Evolutionary conservation across 2,113 vertebrate species (phyloP), one percentile per base, ranked within the genome.

Genomic region (Camelus bactrianus): DNA sequence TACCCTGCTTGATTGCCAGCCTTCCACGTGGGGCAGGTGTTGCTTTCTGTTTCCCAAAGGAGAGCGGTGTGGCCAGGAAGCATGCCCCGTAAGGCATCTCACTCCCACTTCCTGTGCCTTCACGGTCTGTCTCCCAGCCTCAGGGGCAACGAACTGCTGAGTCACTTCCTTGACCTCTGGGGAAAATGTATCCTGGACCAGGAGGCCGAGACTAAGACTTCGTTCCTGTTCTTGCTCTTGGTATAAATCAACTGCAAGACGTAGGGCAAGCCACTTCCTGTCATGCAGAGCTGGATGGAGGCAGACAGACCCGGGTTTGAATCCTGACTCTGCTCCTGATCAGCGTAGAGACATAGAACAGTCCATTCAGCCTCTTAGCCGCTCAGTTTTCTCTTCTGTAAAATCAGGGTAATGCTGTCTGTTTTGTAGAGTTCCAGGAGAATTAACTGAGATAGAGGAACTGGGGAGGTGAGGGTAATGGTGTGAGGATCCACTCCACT

Each of bases 11-110:
- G 62, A 76, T 76, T 91, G 46, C 72, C 24, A 24, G 24, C 7
- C 69, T 73, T 86, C 35, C 35, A 17, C 3, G 0, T 8, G 13
- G 70, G n/a, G 28, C 28, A 73, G 35, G 56, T 35, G 28, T 30
- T 76, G 13, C 13, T 42, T 38, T 88, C 58, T 35, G 48, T 32
- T 54, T 77, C 46, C 56, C 69, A 75, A 54, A 13, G 8, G 64
- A 75, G 32, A n/a, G 10, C 5, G 1, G 17, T 30, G 30, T 35
- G 65, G 26, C n/a, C 38, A 4, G 38, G n/a, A 19, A 70, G n/a
- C 58, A 4, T 1, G 4, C 2, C 0, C 35, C 6, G 46, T 42
- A n/a, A 15, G 50, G 26, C 35, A 46, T 22, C 30, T 69, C 12
- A 3, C 17, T 52, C 24, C 80, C 20, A 6, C n/a, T 38, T 77